Evolutionary conservation across 2,113 vertebrate species (phyloP).

Genomic region (Rhinogobius similis): DNA sequence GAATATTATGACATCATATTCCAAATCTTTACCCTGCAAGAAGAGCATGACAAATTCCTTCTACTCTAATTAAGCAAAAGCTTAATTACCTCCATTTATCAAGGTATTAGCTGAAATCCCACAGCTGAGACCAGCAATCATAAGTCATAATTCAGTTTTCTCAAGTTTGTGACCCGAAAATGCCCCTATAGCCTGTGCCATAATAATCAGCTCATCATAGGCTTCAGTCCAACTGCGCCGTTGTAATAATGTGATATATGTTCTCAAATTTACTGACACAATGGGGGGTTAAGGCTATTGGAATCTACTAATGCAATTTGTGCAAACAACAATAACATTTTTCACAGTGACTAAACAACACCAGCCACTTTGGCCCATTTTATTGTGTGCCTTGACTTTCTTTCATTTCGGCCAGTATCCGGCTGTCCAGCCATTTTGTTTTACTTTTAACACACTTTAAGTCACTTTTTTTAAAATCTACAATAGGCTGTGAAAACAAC

Average conservation of each 20-base stretch:
- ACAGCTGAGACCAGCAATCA: slow-evolving; percentile 29
- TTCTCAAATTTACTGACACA: neutral
- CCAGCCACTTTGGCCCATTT: neutral
- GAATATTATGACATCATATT: slow-evolving; percentile 57
- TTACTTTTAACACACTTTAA: no score
- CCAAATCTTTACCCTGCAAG: slow-evolving; percentile 17
- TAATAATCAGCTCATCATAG: neutral
- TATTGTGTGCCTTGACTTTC: no score
- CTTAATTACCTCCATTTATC: slow-evolving; percentile 33
- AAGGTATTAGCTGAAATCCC: slow-evolving; percentile 65
- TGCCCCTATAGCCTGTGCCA: neutral
- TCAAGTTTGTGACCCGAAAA: neutral
- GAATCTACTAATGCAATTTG: neutral
- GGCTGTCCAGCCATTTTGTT: no score
- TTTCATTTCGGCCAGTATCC: no score
- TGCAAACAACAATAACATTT: neutral
- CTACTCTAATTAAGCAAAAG: slow-evolving; percentile 63
- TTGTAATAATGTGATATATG: neutral
- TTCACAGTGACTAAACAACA: neutral
- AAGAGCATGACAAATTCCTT: slow-evolving; percentile 59
- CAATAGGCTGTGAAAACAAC: no score
- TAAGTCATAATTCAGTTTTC: neutral
- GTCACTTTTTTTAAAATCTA: no score
- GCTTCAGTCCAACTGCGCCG: neutral
- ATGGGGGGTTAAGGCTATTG: neutral